phyloP scores from a whole-genome alignment of 2,797 vertebrate genomes.

The Eurystomus glaucurus region DNA sequence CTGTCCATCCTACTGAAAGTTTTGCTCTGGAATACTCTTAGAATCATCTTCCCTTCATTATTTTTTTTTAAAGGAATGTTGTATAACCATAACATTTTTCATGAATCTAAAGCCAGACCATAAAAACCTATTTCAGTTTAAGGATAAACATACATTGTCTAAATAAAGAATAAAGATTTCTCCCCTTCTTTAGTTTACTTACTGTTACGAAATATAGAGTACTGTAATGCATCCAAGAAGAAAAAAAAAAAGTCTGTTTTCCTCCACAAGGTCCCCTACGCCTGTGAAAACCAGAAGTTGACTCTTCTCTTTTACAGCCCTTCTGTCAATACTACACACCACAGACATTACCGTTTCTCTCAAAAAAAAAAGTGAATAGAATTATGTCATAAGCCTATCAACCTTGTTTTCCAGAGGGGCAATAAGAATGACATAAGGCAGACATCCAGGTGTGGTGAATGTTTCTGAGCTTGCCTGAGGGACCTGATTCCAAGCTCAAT shows the following conservation, averaged over 20 bases:
- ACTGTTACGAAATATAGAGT: not conserved
- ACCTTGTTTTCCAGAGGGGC: slow-evolving; percentile 12
- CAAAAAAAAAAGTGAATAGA: not conserved
- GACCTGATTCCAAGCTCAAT: slow-evolving; percentile 37
- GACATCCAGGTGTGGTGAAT: slow-evolving; percentile 63
- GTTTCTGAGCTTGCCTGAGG: slow-evolving; percentile 29
- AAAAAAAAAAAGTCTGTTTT: not conserved
- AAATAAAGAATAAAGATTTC: not conserved
- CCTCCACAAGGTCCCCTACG: not conserved
- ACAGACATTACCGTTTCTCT: not conserved
- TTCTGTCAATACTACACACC: not conserved
- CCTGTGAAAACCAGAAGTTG: not conserved
- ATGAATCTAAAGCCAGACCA: not conserved
- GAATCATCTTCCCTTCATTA: not conserved
- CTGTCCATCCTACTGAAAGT: not conserved
- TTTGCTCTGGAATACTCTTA: not conserved
- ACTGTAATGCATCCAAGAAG: not conserved
- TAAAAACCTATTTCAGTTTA: slow-evolving; percentile 9
- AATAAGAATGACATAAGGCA: slow-evolving; percentile 57
- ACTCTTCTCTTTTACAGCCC: slow-evolving; percentile 16
- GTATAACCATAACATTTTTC: not conserved
- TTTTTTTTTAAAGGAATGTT: not conserved
- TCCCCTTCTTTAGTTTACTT: not conserved
- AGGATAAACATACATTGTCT: not conserved
- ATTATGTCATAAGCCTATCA: slow-evolving; percentile 43